Evolutionary conservation across 2,888 invertebrate genomes (phyloP).

Genomic region (Drosophila paranaensis): DNA sequence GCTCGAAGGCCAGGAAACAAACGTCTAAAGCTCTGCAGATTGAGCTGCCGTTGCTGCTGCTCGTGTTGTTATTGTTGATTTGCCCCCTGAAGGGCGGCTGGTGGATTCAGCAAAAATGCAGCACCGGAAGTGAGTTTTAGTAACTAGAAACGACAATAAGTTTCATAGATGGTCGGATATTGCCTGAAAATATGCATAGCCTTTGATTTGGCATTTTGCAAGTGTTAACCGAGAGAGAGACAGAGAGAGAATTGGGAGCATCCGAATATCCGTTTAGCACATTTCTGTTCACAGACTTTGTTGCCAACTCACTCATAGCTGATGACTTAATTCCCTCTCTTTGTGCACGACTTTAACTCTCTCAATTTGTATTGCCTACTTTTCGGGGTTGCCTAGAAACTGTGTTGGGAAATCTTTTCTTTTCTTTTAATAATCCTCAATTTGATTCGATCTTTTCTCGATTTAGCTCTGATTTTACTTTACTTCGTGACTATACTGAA

Average conservation of each 20-base stretch:
- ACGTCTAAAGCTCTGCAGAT: conserved; percentile 48
- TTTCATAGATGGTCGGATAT: conserved; percentile 7
- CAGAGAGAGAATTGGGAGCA: neutral
- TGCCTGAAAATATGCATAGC: conserved; percentile 14
- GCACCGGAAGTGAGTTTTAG: conserved; percentile 26
- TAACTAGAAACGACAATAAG: conserved; percentile 24
- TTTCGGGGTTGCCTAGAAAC: neutral
- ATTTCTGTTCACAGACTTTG: neutral
- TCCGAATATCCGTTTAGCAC: neutral
- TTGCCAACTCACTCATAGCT: neutral
- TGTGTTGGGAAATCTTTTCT: too few relatives aligned
- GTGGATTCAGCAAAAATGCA: conserved; percentile 11
- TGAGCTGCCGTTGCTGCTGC: conserved; percentile 33
- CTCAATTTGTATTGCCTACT: neutral
- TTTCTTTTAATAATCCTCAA: too few relatives aligned
- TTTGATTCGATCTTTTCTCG: neutral
- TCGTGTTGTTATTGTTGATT: conserved; percentile 9
- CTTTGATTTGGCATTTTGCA: conserved; percentile 20
- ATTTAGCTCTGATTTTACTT: neutral
- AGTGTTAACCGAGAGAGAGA: conserved; percentile 5
- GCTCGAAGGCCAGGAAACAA: conserved; percentile 34
- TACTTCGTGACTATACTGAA: neutral
- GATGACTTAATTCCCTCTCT: neutral
- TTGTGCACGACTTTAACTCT: neutral
- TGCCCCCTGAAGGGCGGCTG: conserved; percentile 27